Percentiles rank a stretch among this genome's conserved stretches.
phyloP scores from a whole-genome alignment of 2,113 vertebrate species.

The Elephas maximus region DNA sequence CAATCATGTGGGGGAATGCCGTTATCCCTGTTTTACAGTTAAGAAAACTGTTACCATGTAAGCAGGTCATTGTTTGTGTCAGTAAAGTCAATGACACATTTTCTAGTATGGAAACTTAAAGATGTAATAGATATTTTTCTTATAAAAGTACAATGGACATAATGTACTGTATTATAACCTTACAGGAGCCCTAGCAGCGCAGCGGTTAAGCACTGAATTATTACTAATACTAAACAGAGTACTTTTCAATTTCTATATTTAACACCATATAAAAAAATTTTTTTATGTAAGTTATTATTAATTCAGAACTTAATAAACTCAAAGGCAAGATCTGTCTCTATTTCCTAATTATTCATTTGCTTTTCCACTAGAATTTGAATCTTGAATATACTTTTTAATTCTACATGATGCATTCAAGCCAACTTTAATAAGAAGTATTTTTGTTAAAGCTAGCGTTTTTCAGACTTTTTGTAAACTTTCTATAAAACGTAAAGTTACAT shows the following conservation, averaged over 20 bases:
- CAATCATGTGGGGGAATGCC: background rate
- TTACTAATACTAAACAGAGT: background rate
- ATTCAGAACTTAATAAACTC: constrained; percentile 5
- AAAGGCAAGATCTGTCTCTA: background rate
- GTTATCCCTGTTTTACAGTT: background rate
- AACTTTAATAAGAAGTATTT: background rate
- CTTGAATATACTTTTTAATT: constrained; percentile 4
- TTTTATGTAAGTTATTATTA: background rate
- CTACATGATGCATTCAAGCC: background rate
- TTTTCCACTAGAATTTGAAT: background rate
- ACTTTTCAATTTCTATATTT: background rate
- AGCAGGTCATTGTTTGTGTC: background rate
- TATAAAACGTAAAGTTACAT: background rate
- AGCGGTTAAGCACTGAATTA: background rate
- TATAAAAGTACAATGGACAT: background rate
- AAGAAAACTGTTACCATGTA: background rate
- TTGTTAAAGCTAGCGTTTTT: background rate
- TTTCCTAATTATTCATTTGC: constrained; percentile 24
- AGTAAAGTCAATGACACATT: background rate
- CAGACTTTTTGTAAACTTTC: background rate
- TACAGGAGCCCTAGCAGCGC: too few species aligned
- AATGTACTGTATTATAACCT: background rate
- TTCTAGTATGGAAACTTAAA: background rate
- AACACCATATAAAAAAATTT: background rate
- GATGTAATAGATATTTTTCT: background rate